Evolutionary conservation across 2,888 invertebrate genomes (phyloP), one percentile per base, ranked within the genome.

Genomic region (Sinotaia quadrata): DNA sequence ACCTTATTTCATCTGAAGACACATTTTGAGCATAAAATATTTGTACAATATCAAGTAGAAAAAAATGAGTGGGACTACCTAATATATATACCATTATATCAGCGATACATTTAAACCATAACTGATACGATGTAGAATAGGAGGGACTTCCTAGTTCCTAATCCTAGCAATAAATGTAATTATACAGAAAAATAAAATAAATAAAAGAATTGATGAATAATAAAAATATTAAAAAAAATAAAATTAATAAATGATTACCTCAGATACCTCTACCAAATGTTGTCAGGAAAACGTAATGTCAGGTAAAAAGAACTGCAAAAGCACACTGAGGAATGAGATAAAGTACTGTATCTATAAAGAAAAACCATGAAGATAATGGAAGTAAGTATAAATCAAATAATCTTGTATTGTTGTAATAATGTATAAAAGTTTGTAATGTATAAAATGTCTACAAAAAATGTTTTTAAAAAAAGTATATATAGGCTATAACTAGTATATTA

Each of bases 231-330:
- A 41, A 41, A 41, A 41, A 41, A n/a, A 47, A 47, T 15, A 47
- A 47, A 47, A 24, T 47, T n/a, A n/a, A 47, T 47, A 47, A 18
- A 47, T 47, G n/a, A 21, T 47, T 47, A 47, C 47, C 47, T 47
- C 47, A 18, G 24, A 7, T 47, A 47, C 47, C 47, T 47, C 47
- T 47, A 47, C 21, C 47, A 47, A 47, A n/a, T 47, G 47, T 7
- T 47, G 47, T 47, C 47, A 47, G 47, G 47, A 18, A 47, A 47
- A 47, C 24, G 47, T 12, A 47, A 47, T n/a, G 47, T 47, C 47
- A 24, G 2, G 7, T 47, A 47, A 21, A 47, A 47, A 47, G 47
- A 21, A 47, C 47, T 24, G 47, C 47, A 47, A 47, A 24, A 21
- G 47, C 47, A 21, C 47, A 47, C 47, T 47, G 47, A 47, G 18